Base-by-base conservation (phyloP, 2,113 vertebrate species). In the Stigmatopora argus region DNA sequence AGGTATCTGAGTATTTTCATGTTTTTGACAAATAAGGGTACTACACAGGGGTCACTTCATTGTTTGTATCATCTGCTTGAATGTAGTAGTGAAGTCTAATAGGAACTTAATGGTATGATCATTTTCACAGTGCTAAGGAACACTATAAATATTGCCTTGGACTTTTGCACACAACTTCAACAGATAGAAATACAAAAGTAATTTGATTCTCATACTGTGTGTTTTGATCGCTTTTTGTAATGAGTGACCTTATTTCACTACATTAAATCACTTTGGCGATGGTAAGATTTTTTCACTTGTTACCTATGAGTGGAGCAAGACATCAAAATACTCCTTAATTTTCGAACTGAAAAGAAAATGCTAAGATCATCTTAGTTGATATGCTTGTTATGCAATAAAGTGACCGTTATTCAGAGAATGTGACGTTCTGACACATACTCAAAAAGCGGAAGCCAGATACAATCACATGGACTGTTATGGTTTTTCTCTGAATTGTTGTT, bases 401-500 rank as follows among this genome's bases (percentile, higher is more conserved):
- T 66, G 34, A 63, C 41, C 31, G 46, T 82, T 76, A 85, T 73
- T 83, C 15, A 86, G 44, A 85, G 68, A 85, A 90, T 89, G 85
- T 21, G 13, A 18, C 82, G 90, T 94, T 87, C 90, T 83, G 76
- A 64, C 65, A 34, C 13, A 12, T 74, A 77, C 68, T 73, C 23
- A 60, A 65, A 66, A 82, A 19, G 88, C 82, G 88, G 92, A 94
- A 94, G 90, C 77, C 78, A 80, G 75, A 70, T 63, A n/a, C 26
- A 57, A 83, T 89, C 88, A 90, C 80, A 78, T 81, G 72, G 8
- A 66, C 81, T 31, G 78, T 79, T 86, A 86, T 88, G 89, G 88
- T 93, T 92, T 93, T 93, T 94, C 92, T 91, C 67, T 81, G 91
- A 94, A 95, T 83, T 82, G 70, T 75, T 62, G 66, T 75, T 85